Evolutionary conservation across 1,140 invertebrate species (phyloP), one percentile per base, ranked within the genome.

Genomic region (Episyrphus balteatus): DNA sequence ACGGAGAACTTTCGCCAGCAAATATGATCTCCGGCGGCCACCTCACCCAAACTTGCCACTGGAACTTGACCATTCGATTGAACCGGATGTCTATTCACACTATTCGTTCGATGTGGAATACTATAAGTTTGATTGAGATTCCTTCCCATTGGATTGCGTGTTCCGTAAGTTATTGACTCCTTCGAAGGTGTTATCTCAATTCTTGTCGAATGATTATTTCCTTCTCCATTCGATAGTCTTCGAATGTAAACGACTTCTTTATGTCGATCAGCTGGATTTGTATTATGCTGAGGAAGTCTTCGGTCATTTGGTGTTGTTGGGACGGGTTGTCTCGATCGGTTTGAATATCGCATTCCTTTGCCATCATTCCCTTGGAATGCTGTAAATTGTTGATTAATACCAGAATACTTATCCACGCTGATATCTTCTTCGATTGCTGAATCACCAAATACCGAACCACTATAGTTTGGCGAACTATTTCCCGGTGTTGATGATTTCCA

Each of bases 391-490:
- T 52, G 52, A 10, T n/a, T 44, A 12, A 60, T 56, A 21, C 58
- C 61, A 1, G 64, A 61, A 51, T 64, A 68, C 53, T 66, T 68
- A 42, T 62, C 66, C 34, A 67, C 64, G 42, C 66, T 68, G 10
- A 68, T 64, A 41, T 68, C 66, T 43, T 68, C 66, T 44, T 68
- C 66, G 13, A 68, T 68, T 36, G 66, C 66, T 17, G 66, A 68
- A 48, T 68, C 66, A 9, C 64, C 66, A 19, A 68, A 68, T 54
- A 68, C 62, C 14, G 66, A 68, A 18, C 66, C 66, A 36, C 65
- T 68, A 42, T 68, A 68, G 48, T 68, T 68, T 36, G 66, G 66
- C 7, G 66, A 68, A 39, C 59, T 68, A 21, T 62, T 66, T n/a
- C 66, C 66, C 0, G 65, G 59, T 9, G 66, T 67, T 7, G 66